These are phyloP conservation scores for Mobula birostris DNA, from an alignment of 2,113 vertebrate genomes.

Conservation along the genomic window DNA sequence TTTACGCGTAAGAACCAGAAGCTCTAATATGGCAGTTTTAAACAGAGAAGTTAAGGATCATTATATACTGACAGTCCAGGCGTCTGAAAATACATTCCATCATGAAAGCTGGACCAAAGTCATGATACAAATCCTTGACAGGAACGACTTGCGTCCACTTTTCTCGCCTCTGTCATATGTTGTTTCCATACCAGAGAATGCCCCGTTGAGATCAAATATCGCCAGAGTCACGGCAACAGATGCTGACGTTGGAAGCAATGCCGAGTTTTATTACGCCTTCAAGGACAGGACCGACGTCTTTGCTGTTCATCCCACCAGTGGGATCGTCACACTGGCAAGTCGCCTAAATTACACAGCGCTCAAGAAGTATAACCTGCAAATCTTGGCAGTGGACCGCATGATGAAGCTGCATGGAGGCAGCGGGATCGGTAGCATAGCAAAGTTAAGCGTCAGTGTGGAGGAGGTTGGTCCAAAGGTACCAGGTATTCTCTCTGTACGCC, in stretches of 20 bases:
- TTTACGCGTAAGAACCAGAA: constrained; percentile 78
- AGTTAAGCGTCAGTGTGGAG: constrained; percentile 64
- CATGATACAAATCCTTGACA: constrained; percentile 77
- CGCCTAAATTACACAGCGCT: constrained; percentile 68
- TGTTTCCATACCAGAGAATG: constrained; percentile 71
- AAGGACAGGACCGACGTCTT: constrained; percentile 68
- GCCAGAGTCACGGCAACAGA: constrained; percentile 82
- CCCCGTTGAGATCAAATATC: constrained; percentile 65
- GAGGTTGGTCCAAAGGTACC: constrained; percentile 60
- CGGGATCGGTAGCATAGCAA: constrained; percentile 77
- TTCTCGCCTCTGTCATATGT: constrained; percentile 89
- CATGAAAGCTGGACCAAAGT: constrained; percentile 72
- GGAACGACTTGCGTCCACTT: constrained; percentile 88
- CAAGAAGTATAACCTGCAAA: constrained; percentile 70
- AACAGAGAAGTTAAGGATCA: constrained; percentile 84
- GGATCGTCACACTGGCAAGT: constrained; percentile 66
- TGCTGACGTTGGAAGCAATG: constrained; percentile 81
- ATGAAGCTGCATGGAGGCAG: constrained; percentile 76
- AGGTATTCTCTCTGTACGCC: constrained; percentile 52
- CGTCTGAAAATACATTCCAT: constrained; percentile 64
- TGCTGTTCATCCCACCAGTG: constrained; percentile 75
- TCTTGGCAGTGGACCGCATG: constrained; percentile 84
- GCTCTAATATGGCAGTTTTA: constrained; percentile 70
- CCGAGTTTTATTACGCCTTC: constrained; percentile 81
- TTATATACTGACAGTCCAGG: constrained; percentile 78